Evolutionary conservation across 2,888 invertebrate genomes (phyloP).

Genomic region (Osedax fenrisi): DNA sequence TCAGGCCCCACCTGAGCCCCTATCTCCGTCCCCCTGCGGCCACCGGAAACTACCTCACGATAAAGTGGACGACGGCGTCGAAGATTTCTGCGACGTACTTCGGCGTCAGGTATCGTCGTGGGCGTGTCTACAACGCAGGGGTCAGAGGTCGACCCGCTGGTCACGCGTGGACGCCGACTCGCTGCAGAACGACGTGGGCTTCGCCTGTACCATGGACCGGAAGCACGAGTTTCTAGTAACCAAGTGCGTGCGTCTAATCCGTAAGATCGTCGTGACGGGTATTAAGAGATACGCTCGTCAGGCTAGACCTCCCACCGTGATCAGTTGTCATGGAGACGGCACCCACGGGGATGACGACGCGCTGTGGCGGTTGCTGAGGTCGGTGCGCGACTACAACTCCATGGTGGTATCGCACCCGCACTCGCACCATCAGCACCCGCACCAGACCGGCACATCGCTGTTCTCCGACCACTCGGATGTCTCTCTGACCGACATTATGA

Average conservation of each 20-base stretch:
- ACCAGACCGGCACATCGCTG: no score
- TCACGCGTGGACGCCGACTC: not conserved
- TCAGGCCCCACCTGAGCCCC: not conserved
- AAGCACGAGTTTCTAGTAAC: not conserved
- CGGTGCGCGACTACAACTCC: not conserved
- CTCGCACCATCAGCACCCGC: not conserved
- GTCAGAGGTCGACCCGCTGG: not conserved
- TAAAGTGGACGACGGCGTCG: not conserved
- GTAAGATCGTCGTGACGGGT: not conserved
- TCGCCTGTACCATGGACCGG: not conserved
- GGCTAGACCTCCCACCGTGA: not conserved
- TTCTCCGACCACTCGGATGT: no score
- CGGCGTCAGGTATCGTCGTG: not conserved
- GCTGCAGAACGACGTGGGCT: not conserved
- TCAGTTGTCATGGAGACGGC: not conserved
- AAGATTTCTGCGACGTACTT: not conserved
- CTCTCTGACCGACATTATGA: not conserved
- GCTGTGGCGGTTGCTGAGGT: not conserved
- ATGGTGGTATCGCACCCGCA: not conserved
- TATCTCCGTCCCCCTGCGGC: not conserved
- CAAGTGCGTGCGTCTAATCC: not conserved
- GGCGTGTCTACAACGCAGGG: not conserved
- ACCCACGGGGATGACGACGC: not conserved
- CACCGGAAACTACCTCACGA: no score
- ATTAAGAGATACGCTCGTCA: not conserved